Conservation (phyloP, 2,888 invertebrate genomes). For the Hoplodrina ambigua region DNA sequence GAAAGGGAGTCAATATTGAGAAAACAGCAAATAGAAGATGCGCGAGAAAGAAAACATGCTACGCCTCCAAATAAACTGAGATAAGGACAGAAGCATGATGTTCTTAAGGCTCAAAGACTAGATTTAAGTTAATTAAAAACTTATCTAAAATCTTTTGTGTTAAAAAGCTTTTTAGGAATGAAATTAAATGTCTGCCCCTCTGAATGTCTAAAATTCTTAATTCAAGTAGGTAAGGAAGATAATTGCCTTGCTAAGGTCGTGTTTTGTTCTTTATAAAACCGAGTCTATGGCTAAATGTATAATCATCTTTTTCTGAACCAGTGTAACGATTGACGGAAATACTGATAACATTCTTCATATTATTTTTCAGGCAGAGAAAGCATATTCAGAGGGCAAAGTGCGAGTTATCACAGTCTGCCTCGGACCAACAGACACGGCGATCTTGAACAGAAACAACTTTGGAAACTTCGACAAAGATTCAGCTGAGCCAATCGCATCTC, state of each 20-base stretch:
- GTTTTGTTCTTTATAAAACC: background rate
- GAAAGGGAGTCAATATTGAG: too few species aligned
- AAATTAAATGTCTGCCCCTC: constrained; percentile 5
- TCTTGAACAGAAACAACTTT: constrained; percentile 75
- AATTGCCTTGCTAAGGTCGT: constrained; percentile 2
- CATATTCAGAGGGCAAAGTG: constrained; percentile 75
- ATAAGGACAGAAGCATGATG: background rate
- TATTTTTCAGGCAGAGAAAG: constrained; percentile 71
- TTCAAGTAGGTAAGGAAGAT: background rate
- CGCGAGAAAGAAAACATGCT: background rate
- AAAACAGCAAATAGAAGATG: background rate
- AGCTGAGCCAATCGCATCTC: constrained; percentile 67
- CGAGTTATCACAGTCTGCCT: constrained; percentile 83
- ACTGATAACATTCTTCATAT: background rate
- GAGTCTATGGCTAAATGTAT: background rate
- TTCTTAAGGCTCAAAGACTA: constrained; percentile 7
- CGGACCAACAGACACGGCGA: constrained; percentile 85
- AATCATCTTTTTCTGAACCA: background rate
- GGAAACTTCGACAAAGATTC: constrained; percentile 73
- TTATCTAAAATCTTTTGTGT: constrained; percentile 28
- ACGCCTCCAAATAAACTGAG: too few species aligned
- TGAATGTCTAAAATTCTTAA: background rate
- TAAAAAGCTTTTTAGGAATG: background rate
- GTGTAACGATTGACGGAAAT: background rate
- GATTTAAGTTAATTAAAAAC: constrained; percentile 45